Evolutionary conservation across 1,140 invertebrate genomes (phyloP), one percentile per base, ranked within the genome.

Genomic region (Hyles vespertilio): DNA sequence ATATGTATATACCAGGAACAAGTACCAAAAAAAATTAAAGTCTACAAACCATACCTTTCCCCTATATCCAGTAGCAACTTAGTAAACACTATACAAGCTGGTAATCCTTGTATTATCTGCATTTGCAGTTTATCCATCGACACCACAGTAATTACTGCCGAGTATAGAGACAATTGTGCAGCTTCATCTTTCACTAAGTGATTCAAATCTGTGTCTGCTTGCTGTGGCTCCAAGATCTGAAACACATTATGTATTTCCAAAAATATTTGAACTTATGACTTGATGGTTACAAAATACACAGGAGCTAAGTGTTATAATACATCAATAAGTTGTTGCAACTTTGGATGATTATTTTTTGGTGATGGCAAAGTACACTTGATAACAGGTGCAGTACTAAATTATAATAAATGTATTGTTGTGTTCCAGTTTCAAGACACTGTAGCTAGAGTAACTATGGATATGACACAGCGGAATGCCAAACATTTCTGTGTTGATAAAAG

Each of bases 131-230:
- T 61, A 0, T 65, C 60, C 3, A 55, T 48, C 0, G 72, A 56
- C 3, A 84, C 68, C 1, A 81, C 77, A 0, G 79, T 83, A 0
- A 58, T 63, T 33, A 84, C 46, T 0, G 82, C 84, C 0, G 82
- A 77, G 52, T 77, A 73, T 5, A 87, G 40, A 9, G 72, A 70
- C 3, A 87, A 55, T 11, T 70, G 72, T 2, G 67, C 68, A 0
- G 77, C 65, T 8, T 79, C 69, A 11, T 71, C 60, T 2, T 50
- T 47, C 5, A 87, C 22, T 2, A 84, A 34, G 5, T 61, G 56
- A 12, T 52, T 32, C 5, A 79, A 10, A 5, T 47, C 40, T n/a
- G 46, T 11, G 33, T 58, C 46, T n/a, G 44, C 2, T 58, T 34
- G 6, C 10, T 11, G 2, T 46, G 34, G 47, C 56, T 34, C 40